A percentile compares a stretch with the other conserved stretches of the same genome.
Conservation (phyloP, 2,113 vertebrate species). For the Poecilia latipinna region DNA sequence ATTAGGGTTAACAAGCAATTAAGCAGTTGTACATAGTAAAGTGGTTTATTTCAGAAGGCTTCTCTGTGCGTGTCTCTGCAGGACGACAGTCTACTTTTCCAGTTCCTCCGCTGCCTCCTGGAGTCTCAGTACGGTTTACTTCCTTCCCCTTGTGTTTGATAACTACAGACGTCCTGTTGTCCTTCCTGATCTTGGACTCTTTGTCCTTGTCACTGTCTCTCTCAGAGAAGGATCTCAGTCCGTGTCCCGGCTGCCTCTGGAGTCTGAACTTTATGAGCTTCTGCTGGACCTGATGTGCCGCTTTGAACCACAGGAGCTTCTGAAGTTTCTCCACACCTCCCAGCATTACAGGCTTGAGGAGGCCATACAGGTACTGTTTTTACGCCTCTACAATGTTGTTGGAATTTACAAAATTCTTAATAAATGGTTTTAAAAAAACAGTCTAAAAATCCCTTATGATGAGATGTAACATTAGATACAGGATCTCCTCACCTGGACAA, state of each 20-base stretch:
- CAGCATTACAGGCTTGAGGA: constrained; percentile 92
- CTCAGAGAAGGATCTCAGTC: constrained; percentile 84
- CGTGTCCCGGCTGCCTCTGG: constrained; percentile 74
- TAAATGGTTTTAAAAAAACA: no score
- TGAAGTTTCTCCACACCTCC: constrained; percentile 84
- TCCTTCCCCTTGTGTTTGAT: not conserved
- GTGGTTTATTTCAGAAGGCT: no score
- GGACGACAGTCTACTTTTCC: constrained; percentile 88
- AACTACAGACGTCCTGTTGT: not conserved
- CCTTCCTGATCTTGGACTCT: not conserved
- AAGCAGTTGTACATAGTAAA: no score
- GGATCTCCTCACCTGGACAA: no score
- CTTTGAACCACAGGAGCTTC: constrained; percentile 84
- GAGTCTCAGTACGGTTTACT: constrained; percentile 83
- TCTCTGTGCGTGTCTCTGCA: constrained; percentile 55
- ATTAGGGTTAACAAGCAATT: no score
- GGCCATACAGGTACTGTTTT: constrained; percentile 84
- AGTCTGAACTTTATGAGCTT: constrained; percentile 85
- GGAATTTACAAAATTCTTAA: no score
- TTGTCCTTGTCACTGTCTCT: constrained; percentile 3
- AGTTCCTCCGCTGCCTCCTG: constrained; percentile 89
- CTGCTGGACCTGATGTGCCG: constrained; percentile 88
- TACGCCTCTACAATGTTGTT: no score
- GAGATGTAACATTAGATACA: no score
- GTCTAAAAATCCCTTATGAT: no score